A percentile compares a stretch with the other conserved stretches of the same genome.
Conservation (phyloP, 2,113 vertebrate species). For the Myrmophylax atrothorax region DNA sequence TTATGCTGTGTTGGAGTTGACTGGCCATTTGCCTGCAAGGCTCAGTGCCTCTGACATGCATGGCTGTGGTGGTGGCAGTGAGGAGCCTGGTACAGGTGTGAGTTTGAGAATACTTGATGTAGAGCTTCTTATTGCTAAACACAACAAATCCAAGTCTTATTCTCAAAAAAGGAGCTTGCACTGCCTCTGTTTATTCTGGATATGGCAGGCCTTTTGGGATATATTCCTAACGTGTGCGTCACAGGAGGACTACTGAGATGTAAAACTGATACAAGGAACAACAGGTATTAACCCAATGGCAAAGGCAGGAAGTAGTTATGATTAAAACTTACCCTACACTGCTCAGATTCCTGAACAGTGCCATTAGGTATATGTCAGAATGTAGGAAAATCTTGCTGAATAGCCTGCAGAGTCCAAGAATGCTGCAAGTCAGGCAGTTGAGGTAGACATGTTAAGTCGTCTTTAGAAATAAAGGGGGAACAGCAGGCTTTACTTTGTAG, state of each 20-base stretch:
- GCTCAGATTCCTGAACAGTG: neutral
- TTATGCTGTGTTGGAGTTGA: neutral
- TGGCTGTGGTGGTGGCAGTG: neutral
- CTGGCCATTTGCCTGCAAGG: neutral
- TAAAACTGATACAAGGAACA: neutral
- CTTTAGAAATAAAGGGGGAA: neutral
- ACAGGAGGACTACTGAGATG: neutral
- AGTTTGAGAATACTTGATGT: neutral
- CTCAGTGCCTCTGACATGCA: fast-evolving
- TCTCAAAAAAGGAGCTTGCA: neutral
- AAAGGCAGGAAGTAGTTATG: neutral
- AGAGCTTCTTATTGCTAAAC: neutral
- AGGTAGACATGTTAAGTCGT: neutral
- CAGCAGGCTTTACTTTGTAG: neutral
- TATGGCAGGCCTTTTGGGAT: fast-evolving
- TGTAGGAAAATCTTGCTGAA: neutral
- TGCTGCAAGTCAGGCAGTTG: neutral
- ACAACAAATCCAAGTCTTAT: neutral
- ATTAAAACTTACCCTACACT: neutral
- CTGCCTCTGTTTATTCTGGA: neutral
- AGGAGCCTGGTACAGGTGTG: neutral
- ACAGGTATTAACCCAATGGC: neutral
- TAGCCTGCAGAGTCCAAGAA: neutral
- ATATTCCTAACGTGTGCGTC: neutral
- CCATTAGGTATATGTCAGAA: neutral